These are phyloP conservation scores for Popillia japonica DNA, from an alignment of 1,140 invertebrate genomes.

Conservation along the genomic window DNA sequence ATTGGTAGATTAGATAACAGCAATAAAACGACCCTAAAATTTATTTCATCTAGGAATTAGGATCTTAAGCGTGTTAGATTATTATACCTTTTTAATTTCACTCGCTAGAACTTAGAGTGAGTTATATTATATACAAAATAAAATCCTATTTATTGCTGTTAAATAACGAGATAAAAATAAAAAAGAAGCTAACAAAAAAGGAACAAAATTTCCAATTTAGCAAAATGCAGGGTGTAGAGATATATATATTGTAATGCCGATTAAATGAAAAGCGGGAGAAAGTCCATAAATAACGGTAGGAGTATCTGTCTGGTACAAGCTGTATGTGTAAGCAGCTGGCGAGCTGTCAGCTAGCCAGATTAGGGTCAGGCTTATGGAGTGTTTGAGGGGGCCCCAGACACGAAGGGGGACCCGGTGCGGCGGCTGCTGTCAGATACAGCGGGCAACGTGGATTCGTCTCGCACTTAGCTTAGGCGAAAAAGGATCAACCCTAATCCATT, in stretches of 20 bases:
- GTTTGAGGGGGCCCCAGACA: constrained; percentile 44
- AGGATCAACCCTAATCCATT: constrained; percentile 58
- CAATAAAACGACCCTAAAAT: not conserved
- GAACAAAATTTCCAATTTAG: constrained; percentile 9
- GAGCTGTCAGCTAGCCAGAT: constrained; percentile 57
- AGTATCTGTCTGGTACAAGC: constrained; percentile 41
- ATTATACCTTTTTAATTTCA: too few species aligned
- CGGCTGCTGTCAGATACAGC: constrained; percentile 53
- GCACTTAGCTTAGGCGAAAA: constrained; percentile 52
- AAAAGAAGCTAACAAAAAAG: not conserved
- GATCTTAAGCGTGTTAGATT: too few species aligned
- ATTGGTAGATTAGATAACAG: not conserved
- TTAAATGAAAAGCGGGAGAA: constrained; percentile 30
- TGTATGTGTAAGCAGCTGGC: constrained; percentile 55
- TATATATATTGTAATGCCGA: constrained; percentile 30
- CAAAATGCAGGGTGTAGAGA: constrained; percentile 30
- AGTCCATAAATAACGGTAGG: constrained; percentile 30
- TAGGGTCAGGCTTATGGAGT: constrained; percentile 55
- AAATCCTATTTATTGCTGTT: too few species aligned
- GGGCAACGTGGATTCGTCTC: constrained; percentile 53
- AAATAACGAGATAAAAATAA: not conserved
- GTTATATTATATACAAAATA: too few species aligned
- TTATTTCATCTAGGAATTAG: not conserved
- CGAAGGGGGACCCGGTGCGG: constrained; percentile 44
- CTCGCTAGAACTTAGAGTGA: too few species aligned